Evolutionary conservation across 2,888 invertebrate genomes (phyloP), one percentile per base, ranked within the genome.

Genomic region (Drosophila falleni): DNA sequence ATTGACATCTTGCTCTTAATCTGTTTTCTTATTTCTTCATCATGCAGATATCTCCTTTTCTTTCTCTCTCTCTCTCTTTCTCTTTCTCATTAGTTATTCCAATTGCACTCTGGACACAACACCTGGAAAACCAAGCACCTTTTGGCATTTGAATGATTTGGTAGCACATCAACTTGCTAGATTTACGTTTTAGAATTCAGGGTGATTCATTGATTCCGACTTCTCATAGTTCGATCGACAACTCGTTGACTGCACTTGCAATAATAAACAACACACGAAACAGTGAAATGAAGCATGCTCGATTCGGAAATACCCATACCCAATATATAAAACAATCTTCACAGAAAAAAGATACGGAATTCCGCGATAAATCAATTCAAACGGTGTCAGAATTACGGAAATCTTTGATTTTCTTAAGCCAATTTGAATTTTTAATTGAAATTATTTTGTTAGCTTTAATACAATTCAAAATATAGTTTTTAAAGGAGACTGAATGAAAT

Each of bases 121-220:
- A 49, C n/a, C 51, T 46, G 23, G 15, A 11, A 39, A 49, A 23
- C 47, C 44, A 31, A 19, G 41, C 61, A 71, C 56, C 63, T 60
- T 42, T 63, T 65, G 49, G 37, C 46, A 61, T 49, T 46, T 72
- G 46, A 69, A 63, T 75, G 63, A 73, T 63, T 80, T 73, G 55
- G 31, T 55, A 26, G 49, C 44, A 41, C 50, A 78, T 46, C 68
- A 56, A 31, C n/a, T 8, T 9, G 44, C 53, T 68, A 68, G 75
- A 75, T 73, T 73, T 69, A 75, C 73, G 47, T 51, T 31, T 50
- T 33, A 62, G 33, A 31, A 64, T 60, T 49, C 49, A 8, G 23
- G 13, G 13, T 26, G n/a, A 9, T 19, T 37, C 54, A 37, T 15
- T 31, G 31, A 9, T 10, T 26, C 26, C 29, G 39, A 33, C 44